A percentile compares a stretch with the other conserved stretches of the same genome.
These are phyloP conservation scores for Petrocephalus zakoni DNA, from an alignment of 2,113 vertebrate species.

Conservation along the genomic window DNA sequence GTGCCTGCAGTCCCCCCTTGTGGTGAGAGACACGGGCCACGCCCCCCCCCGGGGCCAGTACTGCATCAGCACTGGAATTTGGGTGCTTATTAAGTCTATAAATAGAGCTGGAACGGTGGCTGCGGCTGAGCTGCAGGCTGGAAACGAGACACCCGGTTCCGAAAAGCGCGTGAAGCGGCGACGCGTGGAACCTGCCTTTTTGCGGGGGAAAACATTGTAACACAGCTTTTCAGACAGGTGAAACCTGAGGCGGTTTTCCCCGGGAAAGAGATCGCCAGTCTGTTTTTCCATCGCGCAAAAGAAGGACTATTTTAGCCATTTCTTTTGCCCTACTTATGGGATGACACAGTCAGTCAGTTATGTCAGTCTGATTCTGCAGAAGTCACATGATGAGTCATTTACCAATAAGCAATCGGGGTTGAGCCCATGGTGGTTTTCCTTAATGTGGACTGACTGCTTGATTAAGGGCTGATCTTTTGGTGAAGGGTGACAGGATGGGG, in stretches of 20 bases:
- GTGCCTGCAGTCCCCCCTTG: background rate
- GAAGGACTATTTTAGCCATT: background rate
- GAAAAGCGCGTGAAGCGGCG: background rate
- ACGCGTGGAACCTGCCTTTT: background rate
- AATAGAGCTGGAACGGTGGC: background rate
- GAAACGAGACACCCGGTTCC: background rate
- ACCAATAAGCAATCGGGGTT: background rate
- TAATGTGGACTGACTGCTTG: background rate
- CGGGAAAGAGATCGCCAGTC: background rate
- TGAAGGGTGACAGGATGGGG: background rate
- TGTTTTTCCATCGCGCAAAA: background rate
- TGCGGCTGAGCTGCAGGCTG: background rate
- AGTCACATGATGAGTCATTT: slow-evolving; percentile 7
- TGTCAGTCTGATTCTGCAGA: background rate
- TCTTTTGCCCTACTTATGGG: background rate
- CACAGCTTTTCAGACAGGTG: background rate
- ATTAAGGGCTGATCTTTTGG: background rate
- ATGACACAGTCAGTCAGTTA: background rate
- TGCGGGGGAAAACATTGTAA: background rate
- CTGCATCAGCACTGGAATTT: slow-evolving; percentile 1
- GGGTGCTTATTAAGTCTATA: slow-evolving; percentile 13
- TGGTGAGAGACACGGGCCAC: background rate
- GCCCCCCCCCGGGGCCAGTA: background rate
- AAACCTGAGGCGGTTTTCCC: background rate
- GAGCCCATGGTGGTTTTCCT: background rate